A percentile compares a stretch with the other conserved stretches of the same genome.
Evolutionary conservation across 2,888 invertebrate genomes (phyloP).

Genomic region (Melikaiella ostensackeni): DNA sequence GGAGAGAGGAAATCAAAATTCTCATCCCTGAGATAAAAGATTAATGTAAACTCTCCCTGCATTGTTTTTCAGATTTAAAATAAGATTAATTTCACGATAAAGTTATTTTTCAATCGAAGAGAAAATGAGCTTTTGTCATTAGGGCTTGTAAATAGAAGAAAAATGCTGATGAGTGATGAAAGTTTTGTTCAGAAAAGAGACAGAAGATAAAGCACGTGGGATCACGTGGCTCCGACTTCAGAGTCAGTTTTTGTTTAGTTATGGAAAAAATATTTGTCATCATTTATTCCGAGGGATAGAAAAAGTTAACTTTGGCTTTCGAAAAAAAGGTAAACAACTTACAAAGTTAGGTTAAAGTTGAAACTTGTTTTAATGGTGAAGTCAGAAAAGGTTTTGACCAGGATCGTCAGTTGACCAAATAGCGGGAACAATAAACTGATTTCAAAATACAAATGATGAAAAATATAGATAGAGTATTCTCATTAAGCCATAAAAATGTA

Average conservation of each 20-base stretch:
- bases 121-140: neutral
- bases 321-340: neutral
- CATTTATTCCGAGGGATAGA: neutral
- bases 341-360: neutral
- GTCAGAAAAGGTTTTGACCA: neutral
- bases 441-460: neutral
- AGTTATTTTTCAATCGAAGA: neutral
- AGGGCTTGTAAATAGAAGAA: neutral
- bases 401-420: neutral
- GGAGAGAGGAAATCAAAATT: conserved; percentile 36
- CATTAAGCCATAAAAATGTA: too few relatives aligned
- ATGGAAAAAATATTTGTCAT: neutral
- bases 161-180: neutral
- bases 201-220: conserved; percentile 65
- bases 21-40: neutral
- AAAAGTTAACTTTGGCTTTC: neutral
- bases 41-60: neutral
- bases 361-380: neutral
- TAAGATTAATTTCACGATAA: neutral
- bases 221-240: conserved; percentile 66
- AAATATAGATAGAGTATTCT: too few relatives aligned
- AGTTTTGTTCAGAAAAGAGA: conserved; percentile 51
- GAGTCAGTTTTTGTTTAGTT: conserved; percentile 7
- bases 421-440: neutral
- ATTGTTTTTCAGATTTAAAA: neutral